phyloP scores from a whole-genome alignment of 2,113 vertebrate species.

The Ophiodon elongatus region DNA sequence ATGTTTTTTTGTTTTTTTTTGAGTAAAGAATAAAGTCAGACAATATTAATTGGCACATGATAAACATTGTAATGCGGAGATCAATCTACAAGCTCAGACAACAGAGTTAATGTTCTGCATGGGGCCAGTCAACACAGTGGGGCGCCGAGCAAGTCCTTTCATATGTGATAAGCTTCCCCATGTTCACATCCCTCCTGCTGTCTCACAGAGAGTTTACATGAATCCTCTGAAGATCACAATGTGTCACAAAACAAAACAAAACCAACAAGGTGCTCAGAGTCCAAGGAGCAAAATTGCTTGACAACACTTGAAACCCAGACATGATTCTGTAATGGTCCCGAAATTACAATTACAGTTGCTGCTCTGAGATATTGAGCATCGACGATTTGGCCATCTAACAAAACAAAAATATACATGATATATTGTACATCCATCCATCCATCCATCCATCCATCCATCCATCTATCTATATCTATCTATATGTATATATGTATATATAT shows the following conservation, averaged over 20 bases:
- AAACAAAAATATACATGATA: background rate
- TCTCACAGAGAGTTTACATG: slow-evolving; percentile 20
- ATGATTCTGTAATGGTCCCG: background rate
- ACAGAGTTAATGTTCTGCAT: background rate
- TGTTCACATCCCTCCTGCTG: slow-evolving; percentile 31
- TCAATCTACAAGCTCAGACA: slow-evolving; percentile 7
- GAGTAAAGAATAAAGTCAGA: background rate
- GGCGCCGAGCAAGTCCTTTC: slow-evolving; percentile 24
- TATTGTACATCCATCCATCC: no score
- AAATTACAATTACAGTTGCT: background rate
- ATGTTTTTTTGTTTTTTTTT: slow-evolving; percentile 2
- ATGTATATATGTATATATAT: background rate
- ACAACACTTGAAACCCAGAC: background rate
- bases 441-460: no score
- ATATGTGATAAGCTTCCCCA: slow-evolving; percentile 24
- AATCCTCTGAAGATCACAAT: slow-evolving; percentile 37
- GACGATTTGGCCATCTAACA: background rate
- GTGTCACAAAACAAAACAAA: slow-evolving; percentile 11
- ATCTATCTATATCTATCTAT: no score
- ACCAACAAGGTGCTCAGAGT: background rate
- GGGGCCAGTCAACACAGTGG: slow-evolving; percentile 10
- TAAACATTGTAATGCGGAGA: slow-evolving; percentile 15
- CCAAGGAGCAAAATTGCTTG: background rate
- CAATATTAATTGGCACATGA: background rate
- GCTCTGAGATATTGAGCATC: background rate